A percentile compares a stretch with the other conserved stretches of the same genome.
phyloP scores from a whole-genome alignment of 2,797 vertebrate species.

The Phalloptychus januarius region DNA sequence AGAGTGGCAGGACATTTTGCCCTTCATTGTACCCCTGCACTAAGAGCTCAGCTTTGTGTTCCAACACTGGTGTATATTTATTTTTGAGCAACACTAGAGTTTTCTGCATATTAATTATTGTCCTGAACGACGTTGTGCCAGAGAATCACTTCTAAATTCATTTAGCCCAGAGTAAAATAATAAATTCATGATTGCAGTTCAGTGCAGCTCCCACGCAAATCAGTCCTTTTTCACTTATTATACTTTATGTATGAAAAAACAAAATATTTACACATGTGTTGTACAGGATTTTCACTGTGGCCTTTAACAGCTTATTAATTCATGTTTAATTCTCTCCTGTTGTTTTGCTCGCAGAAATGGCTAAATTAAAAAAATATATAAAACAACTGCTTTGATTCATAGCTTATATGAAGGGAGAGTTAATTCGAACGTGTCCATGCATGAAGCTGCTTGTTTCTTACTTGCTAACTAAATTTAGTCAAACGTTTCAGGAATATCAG shows the following conservation, averaged over 20 bases:
- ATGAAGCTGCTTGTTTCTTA: slow-evolving; percentile 1
- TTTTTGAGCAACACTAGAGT: not conserved
- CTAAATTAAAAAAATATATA: not conserved
- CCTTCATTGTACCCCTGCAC: slow-evolving; percentile 14
- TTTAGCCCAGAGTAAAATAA: not conserved
- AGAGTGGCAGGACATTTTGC: not conserved
- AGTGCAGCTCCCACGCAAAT: not conserved
- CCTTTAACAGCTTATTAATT: not conserved
- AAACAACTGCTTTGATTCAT: not conserved
- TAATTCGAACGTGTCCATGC: not conserved
- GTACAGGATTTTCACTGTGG: not conserved
- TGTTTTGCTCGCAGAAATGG: not conserved
- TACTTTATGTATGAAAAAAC: not conserved
- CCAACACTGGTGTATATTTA: not conserved
- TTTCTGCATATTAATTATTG: slow-evolving; percentile 1
- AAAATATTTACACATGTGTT: not conserved
- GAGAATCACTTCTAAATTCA: not conserved
- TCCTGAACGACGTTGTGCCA: slow-evolving; percentile 3
- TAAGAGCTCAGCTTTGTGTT: slow-evolving; percentile 6
- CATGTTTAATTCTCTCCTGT: slow-evolving; percentile 2
- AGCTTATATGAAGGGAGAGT: not conserved
- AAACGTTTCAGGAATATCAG: slow-evolving; percentile 2
- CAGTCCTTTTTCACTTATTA: not conserved
- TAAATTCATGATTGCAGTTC: not conserved
- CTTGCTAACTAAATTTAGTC: slow-evolving; percentile 11